A percentile compares a stretch with the other conserved stretches of the same genome.
phyloP scores from a whole-genome alignment of 1,140 invertebrate genomes.

The Homalodisca vitripennis region DNA sequence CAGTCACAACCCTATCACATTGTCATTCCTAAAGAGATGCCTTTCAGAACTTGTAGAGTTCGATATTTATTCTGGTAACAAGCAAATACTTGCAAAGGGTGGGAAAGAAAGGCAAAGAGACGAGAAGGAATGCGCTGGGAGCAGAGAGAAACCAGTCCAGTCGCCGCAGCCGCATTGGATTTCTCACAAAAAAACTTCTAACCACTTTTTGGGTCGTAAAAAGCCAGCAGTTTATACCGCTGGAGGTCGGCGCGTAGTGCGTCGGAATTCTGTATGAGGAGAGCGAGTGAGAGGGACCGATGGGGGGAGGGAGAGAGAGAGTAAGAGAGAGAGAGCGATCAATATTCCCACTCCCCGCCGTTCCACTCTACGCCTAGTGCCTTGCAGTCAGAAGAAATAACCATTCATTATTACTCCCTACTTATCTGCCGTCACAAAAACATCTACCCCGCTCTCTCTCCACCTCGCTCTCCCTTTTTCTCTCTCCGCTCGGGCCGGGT shows the following conservation, averaged over 20 bases:
- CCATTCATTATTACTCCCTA: conserved; percentile 16
- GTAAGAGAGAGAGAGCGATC: background rate
- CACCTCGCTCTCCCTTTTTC: too few species aligned
- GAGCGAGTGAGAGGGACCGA: background rate
- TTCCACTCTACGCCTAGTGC: background rate
- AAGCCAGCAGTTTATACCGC: background rate
- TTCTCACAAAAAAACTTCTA: conserved; percentile 3
- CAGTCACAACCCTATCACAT: too few species aligned
- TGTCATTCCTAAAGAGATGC: too few species aligned
- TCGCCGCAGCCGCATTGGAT: background rate
- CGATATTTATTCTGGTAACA: too few species aligned
- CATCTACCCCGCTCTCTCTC: background rate
- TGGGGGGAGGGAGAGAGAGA: background rate
- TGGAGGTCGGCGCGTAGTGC: background rate
- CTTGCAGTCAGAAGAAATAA: too few species aligned
- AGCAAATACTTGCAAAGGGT: too few species aligned
- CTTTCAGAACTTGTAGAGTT: too few species aligned
- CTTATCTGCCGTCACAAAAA: conserved; percentile 25
- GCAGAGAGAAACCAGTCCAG: background rate
- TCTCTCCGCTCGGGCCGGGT: too few species aligned
- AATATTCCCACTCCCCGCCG: background rate
- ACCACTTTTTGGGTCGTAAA: conserved; percentile 8
- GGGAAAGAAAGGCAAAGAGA: too few species aligned
- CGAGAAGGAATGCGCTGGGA: too few species aligned
- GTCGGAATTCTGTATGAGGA: conserved; percentile 1